Evolutionary conservation across 2,888 invertebrate species (phyloP), one percentile per base, ranked within the genome.

Genomic region (Trissolcus japonicus): DNA sequence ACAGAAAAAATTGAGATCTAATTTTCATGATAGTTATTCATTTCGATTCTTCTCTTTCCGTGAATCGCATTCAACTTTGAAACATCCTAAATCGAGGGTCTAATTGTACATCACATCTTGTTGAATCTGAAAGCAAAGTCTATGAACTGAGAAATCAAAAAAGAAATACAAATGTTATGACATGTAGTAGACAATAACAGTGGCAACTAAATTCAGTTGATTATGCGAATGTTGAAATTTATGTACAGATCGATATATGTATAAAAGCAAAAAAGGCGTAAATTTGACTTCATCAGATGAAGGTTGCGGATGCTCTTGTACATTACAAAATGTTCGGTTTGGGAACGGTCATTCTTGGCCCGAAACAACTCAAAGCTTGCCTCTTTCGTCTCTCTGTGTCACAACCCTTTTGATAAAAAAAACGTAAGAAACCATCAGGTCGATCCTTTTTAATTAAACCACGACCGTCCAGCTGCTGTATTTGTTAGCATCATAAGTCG

Each of bases 401-500:
- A 35, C 35, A 35, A 63, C 54, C 2, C 35, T 9, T 13, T 11
- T 17, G 11, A 35, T 35, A 35, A 35, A 35, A 7, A 35, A 35
- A 35, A n/a, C n/a, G 35, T 35, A 35, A 35, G 9, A 11, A 35
- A 1, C 35, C 35, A 29, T 29, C 29, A 2, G 35, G 35, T 35
- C 35, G 35, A 35, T 35, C 35, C 35, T 35, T 35, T 29, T 50
- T 59, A 66, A 63, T 57, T 41, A 41, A 59, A 59, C 57, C 75
- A 68, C 40, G 75, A 66, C 74, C 74, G 74, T 74, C 74, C 74
- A 75, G 53, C 68, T 63, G 46, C 57, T 63, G 57, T 71, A 50
- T 71, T 57, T 50, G 57, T 63, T 63, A 56, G 41, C 57, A 63
- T 54, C 46, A 60, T 48, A 51, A 51, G 17, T 72, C 51, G 65